phyloP scores from a whole-genome alignment of 2,113 vertebrate genomes.

The Gallinago jamesoni region DNA sequence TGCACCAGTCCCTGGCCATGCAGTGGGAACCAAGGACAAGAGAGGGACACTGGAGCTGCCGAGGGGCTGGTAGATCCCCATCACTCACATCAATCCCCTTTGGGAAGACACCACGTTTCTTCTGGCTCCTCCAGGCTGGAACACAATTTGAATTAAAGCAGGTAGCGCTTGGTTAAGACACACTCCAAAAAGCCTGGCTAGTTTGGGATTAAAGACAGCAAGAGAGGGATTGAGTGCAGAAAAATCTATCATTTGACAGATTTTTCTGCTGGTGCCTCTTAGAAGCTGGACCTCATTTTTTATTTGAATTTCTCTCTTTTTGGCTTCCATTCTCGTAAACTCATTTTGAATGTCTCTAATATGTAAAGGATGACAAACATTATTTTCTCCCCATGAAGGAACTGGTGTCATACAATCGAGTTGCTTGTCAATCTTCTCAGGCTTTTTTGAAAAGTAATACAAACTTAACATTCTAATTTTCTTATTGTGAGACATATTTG shows the following conservation, averaged over 20 bases:
- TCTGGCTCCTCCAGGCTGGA: background rate
- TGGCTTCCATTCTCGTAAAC: background rate
- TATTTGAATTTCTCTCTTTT: background rate
- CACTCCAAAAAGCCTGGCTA: background rate
- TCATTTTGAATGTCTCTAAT: background rate
- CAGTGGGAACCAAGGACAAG: background rate
- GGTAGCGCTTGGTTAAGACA: background rate
- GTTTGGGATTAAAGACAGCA: background rate
- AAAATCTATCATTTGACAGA: background rate
- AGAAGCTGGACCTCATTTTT: background rate
- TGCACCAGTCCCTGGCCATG: background rate
- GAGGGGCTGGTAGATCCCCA: background rate
- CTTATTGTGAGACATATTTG: background rate
- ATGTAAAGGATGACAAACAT: background rate
- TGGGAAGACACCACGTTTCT: background rate
- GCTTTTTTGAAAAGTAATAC: background rate
- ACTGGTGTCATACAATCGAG: background rate
- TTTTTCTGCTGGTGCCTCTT: background rate
- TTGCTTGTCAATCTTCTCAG: background rate
- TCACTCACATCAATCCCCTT: background rate
- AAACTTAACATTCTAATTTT: background rate
- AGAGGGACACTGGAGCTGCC: background rate
- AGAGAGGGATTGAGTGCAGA: background rate
- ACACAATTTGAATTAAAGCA: background rate
- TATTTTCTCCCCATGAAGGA: background rate